A percentile compares a stretch with the other conserved stretches of the same genome.
Evolutionary conservation across 2,797 vertebrate genomes (phyloP).

Genomic region (Agapornis canus): DNA sequence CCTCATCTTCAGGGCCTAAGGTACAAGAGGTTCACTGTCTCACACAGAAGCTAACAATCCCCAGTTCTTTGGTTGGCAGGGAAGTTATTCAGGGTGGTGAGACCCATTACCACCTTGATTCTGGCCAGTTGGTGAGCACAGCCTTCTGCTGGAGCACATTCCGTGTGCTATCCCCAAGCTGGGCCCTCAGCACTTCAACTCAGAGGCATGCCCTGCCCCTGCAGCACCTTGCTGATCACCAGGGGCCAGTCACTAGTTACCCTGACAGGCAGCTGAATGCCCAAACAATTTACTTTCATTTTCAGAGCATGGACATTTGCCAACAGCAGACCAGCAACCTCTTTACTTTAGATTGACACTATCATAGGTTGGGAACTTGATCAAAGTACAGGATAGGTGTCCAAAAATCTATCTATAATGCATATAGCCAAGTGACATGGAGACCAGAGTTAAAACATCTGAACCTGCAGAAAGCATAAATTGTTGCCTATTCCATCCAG

Average conservation of each 20-base stretch:
- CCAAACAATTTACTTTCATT: not conserved
- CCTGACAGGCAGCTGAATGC: not conserved
- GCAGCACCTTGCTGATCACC: not conserved
- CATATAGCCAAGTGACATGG: not conserved
- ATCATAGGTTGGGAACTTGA: not conserved
- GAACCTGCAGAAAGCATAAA: not conserved
- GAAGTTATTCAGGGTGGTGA: not conserved
- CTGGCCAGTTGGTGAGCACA: not conserved
- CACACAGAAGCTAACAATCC: not conserved
- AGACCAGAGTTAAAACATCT: not conserved
- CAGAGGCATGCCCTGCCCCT: not conserved
- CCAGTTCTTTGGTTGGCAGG: rapidly evolving
- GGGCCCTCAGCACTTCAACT: not conserved
- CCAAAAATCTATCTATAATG: not conserved
- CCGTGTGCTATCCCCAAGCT: rapidly evolving
- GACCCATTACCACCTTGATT: rapidly evolving
- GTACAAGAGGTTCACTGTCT: not conserved
- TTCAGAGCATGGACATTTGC: not conserved
- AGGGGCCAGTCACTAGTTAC: not conserved
- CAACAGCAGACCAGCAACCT: not conserved
- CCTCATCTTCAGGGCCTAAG: not conserved
- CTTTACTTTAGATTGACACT: not conserved
- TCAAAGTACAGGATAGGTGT: not conserved
- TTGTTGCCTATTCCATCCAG: not conserved
- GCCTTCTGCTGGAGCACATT: rapidly evolving